Percentiles rank a stretch among this genome's conserved stretches.
phyloP scores from a whole-genome alignment of 2,113 vertebrate genomes.

The Lamprotornis superbus region DNA sequence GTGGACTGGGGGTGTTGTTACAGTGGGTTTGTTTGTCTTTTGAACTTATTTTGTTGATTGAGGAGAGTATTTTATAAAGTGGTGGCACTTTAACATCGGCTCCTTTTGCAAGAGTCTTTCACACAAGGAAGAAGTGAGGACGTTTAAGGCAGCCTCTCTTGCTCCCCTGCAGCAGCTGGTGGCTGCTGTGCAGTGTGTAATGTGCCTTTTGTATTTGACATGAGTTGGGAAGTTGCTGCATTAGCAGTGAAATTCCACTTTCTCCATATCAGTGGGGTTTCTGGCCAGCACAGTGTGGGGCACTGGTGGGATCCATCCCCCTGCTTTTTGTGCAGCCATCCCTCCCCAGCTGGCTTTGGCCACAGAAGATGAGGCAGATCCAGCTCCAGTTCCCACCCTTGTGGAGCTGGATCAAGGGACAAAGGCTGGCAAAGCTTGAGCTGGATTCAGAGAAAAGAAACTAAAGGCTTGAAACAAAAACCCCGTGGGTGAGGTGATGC shows the following conservation, averaged over 20 bases:
- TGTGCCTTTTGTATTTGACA: no score
- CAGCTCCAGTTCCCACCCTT: background rate
- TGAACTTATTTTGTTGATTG: background rate
- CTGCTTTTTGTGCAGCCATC: background rate
- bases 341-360: background rate
- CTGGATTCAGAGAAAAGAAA: background rate
- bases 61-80: background rate
- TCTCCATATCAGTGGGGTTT: background rate
- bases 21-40: background rate
- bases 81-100: background rate
- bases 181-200: background rate
- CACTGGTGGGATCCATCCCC: background rate
- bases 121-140: accelerated
- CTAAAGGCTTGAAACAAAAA: background rate
- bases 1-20: background rate
- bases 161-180: background rate
- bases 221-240: background rate
- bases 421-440: background rate
- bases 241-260: background rate
- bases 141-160: background rate
- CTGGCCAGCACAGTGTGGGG: background rate
- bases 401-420: background rate
- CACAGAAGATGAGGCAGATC: background rate
- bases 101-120: background rate
- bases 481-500: background rate